Evolutionary conservation across 1,140 invertebrate genomes (phyloP), one percentile per base, ranked within the genome.

Genomic region (Archivesica marissinica): DNA sequence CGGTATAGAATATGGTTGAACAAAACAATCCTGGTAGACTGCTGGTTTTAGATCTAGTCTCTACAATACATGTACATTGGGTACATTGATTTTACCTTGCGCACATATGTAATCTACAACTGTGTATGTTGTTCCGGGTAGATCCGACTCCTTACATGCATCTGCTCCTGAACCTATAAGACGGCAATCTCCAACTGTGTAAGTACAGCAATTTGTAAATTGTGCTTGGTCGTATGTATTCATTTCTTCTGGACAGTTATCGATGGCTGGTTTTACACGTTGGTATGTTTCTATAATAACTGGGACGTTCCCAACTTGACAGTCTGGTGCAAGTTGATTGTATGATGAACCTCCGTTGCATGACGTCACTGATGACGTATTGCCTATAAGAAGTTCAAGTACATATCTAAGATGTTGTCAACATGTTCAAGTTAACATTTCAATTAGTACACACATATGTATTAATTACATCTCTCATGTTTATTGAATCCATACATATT

Each of bases 271-370:
- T 23, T 72, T 72, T 11, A 56, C 74, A 0, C 50, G 30, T 20
- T 56, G 17, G 25, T 76, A 76, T 15, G 30, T 28, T 39, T 56
- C 74, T 2, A 41, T 6, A 7, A 76, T 39, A 2, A 76, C 4
- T 20, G 74, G 33, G 11, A 28, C 28, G 23, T 20, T 38, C 33
- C 30, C 52, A 7, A 2, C 0, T 0, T 35, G 20, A 59, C 74
- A 76, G 47, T 76, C 74, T 17, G 74, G 74, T 47, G 25, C 7
- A 0, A 76, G 54, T 39, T 56, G 30, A n/a, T 76, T 76, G 74
- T 76, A 76, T 33, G 74, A 52, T 15, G 74, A 76, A 41, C 54
- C 44, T 39, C 74, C 74, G 9, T 54, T 50, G 28, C 74, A 76
- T 15, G 74, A 25, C 6, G 50, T 56, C 20, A 76, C 54, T 6